Evolutionary conservation across 2,797 vertebrate species (phyloP), one percentile per base, ranked within the genome.

Genomic region (Pseudochromis fuscus): DNA sequence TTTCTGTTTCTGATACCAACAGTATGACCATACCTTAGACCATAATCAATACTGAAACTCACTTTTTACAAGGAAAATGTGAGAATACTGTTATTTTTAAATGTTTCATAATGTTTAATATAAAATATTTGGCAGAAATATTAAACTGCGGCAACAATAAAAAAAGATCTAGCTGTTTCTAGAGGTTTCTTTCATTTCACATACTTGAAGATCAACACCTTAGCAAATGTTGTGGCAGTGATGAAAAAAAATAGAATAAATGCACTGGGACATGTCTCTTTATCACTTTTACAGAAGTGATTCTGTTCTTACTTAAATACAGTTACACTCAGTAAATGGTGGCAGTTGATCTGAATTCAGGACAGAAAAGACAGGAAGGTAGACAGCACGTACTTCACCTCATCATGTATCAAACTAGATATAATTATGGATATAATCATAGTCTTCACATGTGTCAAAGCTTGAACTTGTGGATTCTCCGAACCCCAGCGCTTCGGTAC

Each of bases 381-480:
- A 42, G 28, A 45, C 50, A 46, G 40, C 38, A 42, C 7, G 25
- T 6, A 6, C 40, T 70, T 56, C 35, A 19, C 10, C 25, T 25
- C 10, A 27, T 25, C 16, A 13, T 57, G n/a, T 7, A 2, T 60
- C 49, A 46, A 18, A 46, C 7, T 46, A 4, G 18, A 57, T 37
- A 9, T 15, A 46, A 51, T 42, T 25, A 53, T n/a, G 2, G 18
- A 31, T 67, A 61, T 13, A 3, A 16, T 7, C 2, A 33, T 3
- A 44, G 63, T 69, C 11, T n/a, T 5, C 1, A 55, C 48, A 9
- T 28, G n/a, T 40, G 24, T 53, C 18, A 67, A 67, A 65, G 12
- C 15, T 57, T 56, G 18, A 33, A 38, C 40, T 48, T 3, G 4
- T 9, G 31, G 0, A 38, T 52, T 44, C 33, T 19, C 6, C 42